Evolutionary conservation across 2,888 invertebrate species (phyloP).

Genomic region (Horisme vitalbata): DNA sequence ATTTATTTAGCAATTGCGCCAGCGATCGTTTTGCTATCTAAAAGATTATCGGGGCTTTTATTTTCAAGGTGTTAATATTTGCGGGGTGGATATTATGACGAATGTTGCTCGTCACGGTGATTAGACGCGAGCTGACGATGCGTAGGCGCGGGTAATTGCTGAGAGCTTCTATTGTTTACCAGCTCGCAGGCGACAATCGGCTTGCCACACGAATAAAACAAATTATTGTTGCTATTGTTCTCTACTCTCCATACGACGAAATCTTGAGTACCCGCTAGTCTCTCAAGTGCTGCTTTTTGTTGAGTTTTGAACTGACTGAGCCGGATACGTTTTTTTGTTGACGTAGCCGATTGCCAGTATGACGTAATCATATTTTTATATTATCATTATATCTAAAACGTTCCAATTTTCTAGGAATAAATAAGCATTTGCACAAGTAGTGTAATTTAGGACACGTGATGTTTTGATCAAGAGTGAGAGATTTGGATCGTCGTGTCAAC

Average conservation of each 20-base stretch:
- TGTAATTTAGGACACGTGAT: neutral
- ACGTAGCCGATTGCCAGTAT: slow-evolving; percentile 48
- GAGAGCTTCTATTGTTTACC: slow-evolving; percentile 63
- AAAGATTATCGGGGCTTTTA: slow-evolving; percentile 53
- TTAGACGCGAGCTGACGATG: slow-evolving; percentile 47
- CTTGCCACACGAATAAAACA: slow-evolving; percentile 41
- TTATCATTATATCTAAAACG: slow-evolving; percentile 53
- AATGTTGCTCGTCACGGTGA: slow-evolving; percentile 46
- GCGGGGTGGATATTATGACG: slow-evolving; percentile 43
- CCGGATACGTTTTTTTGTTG: slow-evolving; percentile 69
- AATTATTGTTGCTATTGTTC: slow-evolving; percentile 56
- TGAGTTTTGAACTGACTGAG: slow-evolving; percentile 54
- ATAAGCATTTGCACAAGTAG: neutral
- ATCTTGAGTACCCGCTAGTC: slow-evolving; percentile 14
- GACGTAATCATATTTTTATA: slow-evolving; percentile 66
- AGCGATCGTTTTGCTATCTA: slow-evolving; percentile 52
- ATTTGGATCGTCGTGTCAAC: slow-evolving; percentile 12
- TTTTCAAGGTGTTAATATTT: slow-evolving; percentile 48
- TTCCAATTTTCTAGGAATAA: slow-evolving; percentile 42
- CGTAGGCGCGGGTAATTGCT: slow-evolving; percentile 51
- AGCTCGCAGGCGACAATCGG: slow-evolving; percentile 50
- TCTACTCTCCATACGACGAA: slow-evolving; percentile 42
- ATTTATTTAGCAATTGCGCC: slow-evolving; percentile 53
- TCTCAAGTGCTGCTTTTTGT: slow-evolving; percentile 47
- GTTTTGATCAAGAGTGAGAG: slow-evolving; percentile 3